Evolutionary conservation across 2,888 invertebrate species (phyloP), one percentile per base, ranked within the genome.

Genomic region (Ceramica pisi): DNA sequence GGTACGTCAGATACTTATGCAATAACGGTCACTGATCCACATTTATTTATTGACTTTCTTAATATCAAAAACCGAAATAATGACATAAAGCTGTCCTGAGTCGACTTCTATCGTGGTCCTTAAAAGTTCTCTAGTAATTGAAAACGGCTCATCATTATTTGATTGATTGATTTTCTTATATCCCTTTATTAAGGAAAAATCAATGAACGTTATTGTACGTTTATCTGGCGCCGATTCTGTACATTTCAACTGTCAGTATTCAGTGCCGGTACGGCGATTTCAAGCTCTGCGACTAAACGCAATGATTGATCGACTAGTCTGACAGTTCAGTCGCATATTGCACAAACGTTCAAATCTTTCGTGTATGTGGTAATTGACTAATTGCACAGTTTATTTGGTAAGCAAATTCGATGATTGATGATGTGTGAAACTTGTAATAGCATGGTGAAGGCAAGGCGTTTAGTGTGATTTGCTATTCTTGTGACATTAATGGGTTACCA

Each of bases 301-400:
- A 74, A 74, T 85, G 78, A 85, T 78, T 82, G 75, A 85, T 85
- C 55, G 71, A 48, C 70, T 53, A 72, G 69, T 56, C 64, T 26
- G 35, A 71, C 62, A 61, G 26, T 69, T 67, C 63, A 75, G 71
- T 72, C 62, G 56, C 69, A 60, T 48, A 71, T 83, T 80, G 70
- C 83, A 70, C 65, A 67, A 61, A 57, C 53, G 51, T 64, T 62
- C 44, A 78, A 82, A 71, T 78, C 55, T 65, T 77, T 57, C 67
- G 60, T 71, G 31, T 71, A 51, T 81, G 60, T 70, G 77, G 70
- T 78, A 81, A 78, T 67, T 67, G 53, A 66, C 70, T 81, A 77
- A 81, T 78, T 70, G 53, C 62, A 66, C 57, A 19, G 71, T 79
- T 67, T 71, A 78, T 82, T 78, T 79, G 61, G 63, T 66, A 67